These are phyloP conservation scores for Anguilla obscura DNA, from an alignment of 2,797 vertebrate species.

Conservation along the genomic window DNA sequence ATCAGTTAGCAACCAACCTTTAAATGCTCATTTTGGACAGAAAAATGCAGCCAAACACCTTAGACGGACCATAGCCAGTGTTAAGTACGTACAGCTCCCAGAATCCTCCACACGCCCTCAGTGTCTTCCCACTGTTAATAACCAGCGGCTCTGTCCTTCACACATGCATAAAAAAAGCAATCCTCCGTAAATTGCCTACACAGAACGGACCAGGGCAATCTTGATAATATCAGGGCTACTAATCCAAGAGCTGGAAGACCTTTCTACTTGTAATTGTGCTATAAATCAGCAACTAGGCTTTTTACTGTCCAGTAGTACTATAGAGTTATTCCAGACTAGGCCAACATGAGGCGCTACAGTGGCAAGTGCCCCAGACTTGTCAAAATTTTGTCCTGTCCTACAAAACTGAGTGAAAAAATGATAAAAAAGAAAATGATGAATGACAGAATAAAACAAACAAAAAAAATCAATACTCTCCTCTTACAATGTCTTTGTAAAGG, in stretches of 20 bases:
- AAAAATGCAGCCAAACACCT: neutral
- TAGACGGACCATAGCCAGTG: neutral
- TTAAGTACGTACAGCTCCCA: neutral
- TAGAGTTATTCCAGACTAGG: neutral
- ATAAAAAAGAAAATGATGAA: neutral
- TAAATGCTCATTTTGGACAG: neutral
- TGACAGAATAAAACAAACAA: neutral
- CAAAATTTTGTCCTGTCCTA: neutral
- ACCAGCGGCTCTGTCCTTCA: neutral
- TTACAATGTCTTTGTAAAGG: neutral
- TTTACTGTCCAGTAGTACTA: neutral
- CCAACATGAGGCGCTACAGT: neutral
- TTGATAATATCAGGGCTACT: constrained; percentile 3
- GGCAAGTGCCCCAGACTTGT: neutral
- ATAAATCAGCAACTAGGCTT: neutral
- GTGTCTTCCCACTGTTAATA: neutral
- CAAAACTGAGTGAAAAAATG: neutral
- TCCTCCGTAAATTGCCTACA: neutral
- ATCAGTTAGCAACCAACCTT: neutral
- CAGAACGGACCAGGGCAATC: constrained; percentile 8
- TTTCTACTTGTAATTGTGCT: constrained; percentile 7
- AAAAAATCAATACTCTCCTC: neutral
- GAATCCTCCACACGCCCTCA: neutral
- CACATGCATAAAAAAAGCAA: constrained; percentile 5
- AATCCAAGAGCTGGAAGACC: neutral